Conservation (phyloP, 2,888 invertebrate species). For the Calliopum simillimum region DNA sequence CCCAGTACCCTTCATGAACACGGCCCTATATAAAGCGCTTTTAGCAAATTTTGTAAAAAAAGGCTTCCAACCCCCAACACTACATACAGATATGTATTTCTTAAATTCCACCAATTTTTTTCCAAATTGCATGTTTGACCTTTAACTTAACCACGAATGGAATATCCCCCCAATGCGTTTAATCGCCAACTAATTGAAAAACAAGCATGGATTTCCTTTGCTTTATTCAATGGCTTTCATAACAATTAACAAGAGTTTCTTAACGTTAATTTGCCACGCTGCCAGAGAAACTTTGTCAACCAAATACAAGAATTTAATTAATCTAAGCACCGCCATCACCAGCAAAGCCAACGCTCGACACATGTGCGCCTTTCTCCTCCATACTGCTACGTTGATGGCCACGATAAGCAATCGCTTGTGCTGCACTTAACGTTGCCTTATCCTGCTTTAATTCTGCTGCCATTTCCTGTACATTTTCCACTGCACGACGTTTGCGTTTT, state of each 20-base stretch:
- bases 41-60: no score
- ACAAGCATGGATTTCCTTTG: no score
- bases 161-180: no score
- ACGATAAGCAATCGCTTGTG: conserved; percentile 44
- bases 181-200: no score
- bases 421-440: background rate
- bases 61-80: no score
- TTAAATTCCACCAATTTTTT: no score
- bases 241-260: background rate
- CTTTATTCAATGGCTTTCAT: conserved; percentile 8
- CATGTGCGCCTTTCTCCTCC: conserved; percentile 8
- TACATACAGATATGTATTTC: no score
- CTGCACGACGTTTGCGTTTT: conserved; percentile 56
- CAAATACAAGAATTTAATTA: conserved; percentile 29
- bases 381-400: conserved; percentile 36
- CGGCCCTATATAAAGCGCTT: no score
- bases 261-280: background rate
- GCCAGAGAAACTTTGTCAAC: conserved; percentile 5
- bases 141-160: no score
- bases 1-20: no score
- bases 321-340: conserved; percentile 16
- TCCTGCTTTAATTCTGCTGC: background rate
- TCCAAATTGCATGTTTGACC: no score
- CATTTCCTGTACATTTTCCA: conserved; percentile 29
- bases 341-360: conserved; percentile 18